Base-by-base conservation (phyloP, 2,888 invertebrate genomes). In the Poecilobothrus nobilitatus region DNA sequence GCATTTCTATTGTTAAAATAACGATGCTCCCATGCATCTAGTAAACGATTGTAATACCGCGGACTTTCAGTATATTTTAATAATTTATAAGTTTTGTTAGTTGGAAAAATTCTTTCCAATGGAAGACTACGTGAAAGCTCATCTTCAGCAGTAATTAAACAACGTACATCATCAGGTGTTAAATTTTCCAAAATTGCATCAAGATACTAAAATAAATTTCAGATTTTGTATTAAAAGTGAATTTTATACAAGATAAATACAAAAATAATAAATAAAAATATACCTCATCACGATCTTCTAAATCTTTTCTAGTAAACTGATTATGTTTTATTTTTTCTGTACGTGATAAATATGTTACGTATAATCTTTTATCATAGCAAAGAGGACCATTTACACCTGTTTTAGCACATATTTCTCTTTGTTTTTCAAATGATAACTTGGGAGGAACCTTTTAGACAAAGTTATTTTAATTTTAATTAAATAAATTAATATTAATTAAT, bases 1-100 rank as follows among this genome's bases (percentile, higher is more conserved):
- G 73, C 72, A 0, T 76, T 74, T 8, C 82, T 79, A 72, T 93
- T 86, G 75, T 89, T 85, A 6, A 73, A 74, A 79, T 92, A 95
- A 72, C 88, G 87, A 33, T 85, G 81, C 81, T 96, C 94, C 96
- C 96, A 97, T 7, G 95, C 94, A 80, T 96, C 94, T 76, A 96
- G 86, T 71, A 97, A 84, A 71, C 94, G 86, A 81, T 97, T 96
- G 80, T 96, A 95, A 83, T 97, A 97, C 18, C 95, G 84, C 1
- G 91, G 89, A 3, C 87, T 87, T 73, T 94, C 90, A 76, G 96
- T 89, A 81, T 86, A 96, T 68, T 87, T 84, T 70, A 95, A 86
- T 82, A 95, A 97, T 71, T 86, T 85, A 81, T 92, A 85, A 0
- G 93, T 88, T 62, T 85, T 82, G 0, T 83, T 76, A 0, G 91